A percentile compares a stretch with the other conserved stretches of the same genome.
Evolutionary conservation across 37 sponge, comb jelly and placozoan species (phyloP).

Genomic region (Mnemiopsis leidyi): DNA sequence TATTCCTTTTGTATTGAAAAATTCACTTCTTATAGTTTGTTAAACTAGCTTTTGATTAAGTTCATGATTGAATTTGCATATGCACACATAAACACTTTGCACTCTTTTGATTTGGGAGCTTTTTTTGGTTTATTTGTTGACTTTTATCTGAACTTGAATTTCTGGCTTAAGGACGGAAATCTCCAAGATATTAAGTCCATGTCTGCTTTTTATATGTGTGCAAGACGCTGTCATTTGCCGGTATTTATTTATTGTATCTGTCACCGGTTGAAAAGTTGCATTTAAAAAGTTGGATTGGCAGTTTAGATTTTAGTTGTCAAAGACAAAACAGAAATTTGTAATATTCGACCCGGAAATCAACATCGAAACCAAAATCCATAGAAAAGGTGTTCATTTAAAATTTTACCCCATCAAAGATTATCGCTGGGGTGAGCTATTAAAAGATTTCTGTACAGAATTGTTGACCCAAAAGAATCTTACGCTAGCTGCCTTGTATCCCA

Average conservation of each 20-base stretch:
- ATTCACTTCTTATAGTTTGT: background rate
- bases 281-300: no score
- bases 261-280: no score
- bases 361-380: no score
- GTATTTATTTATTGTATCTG: background rate
- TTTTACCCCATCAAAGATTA: no score
- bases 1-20: background rate
- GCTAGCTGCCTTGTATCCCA: background rate
- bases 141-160: background rate
- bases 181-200: background rate
- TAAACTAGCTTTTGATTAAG: background rate
- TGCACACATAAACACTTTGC: no score
- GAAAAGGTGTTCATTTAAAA: no score
- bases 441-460: background rate
- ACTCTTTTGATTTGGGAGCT: no score
- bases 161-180: background rate
- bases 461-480: background rate
- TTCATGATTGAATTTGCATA: background rate
- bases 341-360: no score
- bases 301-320: no score
- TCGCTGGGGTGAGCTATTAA: no score
- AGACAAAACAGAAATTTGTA: no score
- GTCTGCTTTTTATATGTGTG: background rate
- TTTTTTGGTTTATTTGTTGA: no score
- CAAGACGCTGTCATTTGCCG: background rate